Evolutionary conservation across 2,113 vertebrate species (phyloP).

Genomic region (Myodes glareolus): DNA sequence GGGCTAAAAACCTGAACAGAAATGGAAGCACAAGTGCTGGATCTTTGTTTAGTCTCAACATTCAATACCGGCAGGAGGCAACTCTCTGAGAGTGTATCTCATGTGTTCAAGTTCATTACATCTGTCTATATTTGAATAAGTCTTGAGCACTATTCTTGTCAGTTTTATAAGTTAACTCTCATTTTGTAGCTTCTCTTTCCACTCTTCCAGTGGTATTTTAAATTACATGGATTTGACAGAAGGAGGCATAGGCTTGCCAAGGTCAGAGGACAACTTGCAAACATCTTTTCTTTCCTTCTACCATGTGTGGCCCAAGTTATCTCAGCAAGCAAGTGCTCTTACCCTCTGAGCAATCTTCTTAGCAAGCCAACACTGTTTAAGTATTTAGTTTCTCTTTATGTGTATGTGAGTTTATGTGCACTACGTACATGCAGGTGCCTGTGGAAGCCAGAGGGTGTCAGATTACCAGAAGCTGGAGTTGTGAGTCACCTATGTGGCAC

Average conservation of each 20-base stretch:
- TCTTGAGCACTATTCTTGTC: not conserved
- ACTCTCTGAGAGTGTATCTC: not conserved
- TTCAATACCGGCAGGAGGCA: not conserved
- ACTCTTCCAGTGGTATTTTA: not conserved
- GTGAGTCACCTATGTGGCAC: too few relatives aligned
- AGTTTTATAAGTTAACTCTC: not conserved
- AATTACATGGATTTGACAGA: not conserved
- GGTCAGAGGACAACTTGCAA: not conserved
- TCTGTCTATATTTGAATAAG: not conserved
- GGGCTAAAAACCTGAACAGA: not conserved
- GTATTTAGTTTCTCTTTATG: not conserved
- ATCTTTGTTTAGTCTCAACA: not conserved
- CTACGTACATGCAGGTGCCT: not conserved
- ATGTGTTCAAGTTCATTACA: not conserved
- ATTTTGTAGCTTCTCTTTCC: not conserved
- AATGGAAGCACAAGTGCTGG: not conserved
- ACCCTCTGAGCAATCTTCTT: not conserved
- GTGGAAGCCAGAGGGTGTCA: not conserved
- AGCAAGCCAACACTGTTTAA: not conserved
- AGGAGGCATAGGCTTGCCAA: not conserved
- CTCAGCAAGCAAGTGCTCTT: not conserved
- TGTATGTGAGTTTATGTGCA: not conserved
- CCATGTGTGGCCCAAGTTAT: not conserved
- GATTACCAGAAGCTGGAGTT: not conserved
- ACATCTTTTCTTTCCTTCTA: not conserved